These are phyloP conservation scores for Indicator indicator DNA, from an alignment of 2,113 vertebrate genomes.

Conservation along the genomic window DNA sequence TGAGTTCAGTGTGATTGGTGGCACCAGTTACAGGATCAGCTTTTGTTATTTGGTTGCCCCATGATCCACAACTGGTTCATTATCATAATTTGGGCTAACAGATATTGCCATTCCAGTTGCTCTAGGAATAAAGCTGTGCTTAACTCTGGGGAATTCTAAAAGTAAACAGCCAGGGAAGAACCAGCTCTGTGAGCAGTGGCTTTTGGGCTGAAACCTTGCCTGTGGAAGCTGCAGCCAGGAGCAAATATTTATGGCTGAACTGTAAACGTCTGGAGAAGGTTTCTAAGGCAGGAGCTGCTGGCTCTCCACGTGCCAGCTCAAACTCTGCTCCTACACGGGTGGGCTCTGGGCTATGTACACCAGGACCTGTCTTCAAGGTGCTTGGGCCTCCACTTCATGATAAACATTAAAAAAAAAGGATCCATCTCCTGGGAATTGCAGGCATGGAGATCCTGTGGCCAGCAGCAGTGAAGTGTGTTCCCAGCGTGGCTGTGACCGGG, in stretches of 20 bases:
- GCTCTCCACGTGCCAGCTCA: accelerated
- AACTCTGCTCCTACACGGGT: background rate
- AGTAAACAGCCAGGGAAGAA: slow-evolving; percentile 2
- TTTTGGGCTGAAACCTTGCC: background rate
- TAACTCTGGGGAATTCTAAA: background rate
- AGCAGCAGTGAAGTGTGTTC: accelerated
- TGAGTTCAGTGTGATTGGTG: background rate
- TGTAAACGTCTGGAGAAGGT: background rate
- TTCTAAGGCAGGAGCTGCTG: accelerated
- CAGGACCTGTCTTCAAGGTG: background rate
- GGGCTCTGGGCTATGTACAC: background rate
- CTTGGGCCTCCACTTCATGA: background rate
- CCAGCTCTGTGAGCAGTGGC: background rate
- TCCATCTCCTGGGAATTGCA: background rate
- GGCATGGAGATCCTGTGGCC: accelerated
- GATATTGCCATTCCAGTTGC: background rate
- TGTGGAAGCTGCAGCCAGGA: background rate
- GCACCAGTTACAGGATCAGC: background rate
- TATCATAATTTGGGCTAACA: background rate
- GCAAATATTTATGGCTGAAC: slow-evolving; percentile 37
- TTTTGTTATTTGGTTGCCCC: background rate
- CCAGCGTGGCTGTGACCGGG: accelerated
- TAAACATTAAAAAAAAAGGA: background rate
- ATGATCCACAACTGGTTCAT: accelerated
- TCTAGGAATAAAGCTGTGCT: background rate